Percentiles rank a stretch among this genome's conserved stretches.
These are phyloP conservation scores for Suncus etruscus DNA, from an alignment of 2,113 vertebrate species.

Conservation along the genomic window DNA sequence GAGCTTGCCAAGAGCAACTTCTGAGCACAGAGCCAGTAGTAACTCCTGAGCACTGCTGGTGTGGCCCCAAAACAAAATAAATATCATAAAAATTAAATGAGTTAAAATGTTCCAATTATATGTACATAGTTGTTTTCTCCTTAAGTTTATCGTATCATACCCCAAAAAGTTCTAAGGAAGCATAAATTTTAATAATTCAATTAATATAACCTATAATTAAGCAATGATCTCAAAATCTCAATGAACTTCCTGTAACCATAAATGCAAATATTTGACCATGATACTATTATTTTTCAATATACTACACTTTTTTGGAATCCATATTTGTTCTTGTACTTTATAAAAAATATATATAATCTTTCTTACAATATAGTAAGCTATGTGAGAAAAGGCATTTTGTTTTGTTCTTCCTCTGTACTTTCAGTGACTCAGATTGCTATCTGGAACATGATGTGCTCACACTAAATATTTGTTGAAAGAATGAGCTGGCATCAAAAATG, in stretches of 20 bases:
- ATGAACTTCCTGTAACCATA: background rate
- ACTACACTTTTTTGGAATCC: background rate
- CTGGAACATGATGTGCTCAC: constrained; percentile 46
- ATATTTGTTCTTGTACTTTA: background rate
- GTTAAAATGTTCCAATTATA: constrained; percentile 46
- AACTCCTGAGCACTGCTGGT: too few species aligned
- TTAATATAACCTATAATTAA: constrained; percentile 57
- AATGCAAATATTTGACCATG: constrained; percentile 51
- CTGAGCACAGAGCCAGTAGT: too few species aligned
- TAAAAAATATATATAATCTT: constrained; percentile 51
- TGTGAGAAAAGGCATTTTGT: constrained; percentile 44
- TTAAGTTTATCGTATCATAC: constrained; percentile 48
- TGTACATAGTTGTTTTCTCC: constrained; percentile 44
- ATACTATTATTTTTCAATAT: constrained; percentile 46
- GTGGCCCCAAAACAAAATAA: too few species aligned
- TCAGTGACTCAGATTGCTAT: constrained; percentile 20
- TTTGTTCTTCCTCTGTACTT: constrained; percentile 52
- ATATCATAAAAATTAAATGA: constrained; percentile 49
- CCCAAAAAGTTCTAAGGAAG: constrained; percentile 41
- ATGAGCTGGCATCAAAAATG: constrained; percentile 67
- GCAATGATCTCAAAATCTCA: constrained; percentile 45
- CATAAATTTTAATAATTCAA: constrained; percentile 48
- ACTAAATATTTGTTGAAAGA: constrained; percentile 71
- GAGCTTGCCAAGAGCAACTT: too few species aligned
- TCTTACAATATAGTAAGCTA: constrained; percentile 14